These are phyloP conservation scores for Idaea aversata DNA, from an alignment of 2,888 invertebrate genomes.

Conservation along the genomic window DNA sequence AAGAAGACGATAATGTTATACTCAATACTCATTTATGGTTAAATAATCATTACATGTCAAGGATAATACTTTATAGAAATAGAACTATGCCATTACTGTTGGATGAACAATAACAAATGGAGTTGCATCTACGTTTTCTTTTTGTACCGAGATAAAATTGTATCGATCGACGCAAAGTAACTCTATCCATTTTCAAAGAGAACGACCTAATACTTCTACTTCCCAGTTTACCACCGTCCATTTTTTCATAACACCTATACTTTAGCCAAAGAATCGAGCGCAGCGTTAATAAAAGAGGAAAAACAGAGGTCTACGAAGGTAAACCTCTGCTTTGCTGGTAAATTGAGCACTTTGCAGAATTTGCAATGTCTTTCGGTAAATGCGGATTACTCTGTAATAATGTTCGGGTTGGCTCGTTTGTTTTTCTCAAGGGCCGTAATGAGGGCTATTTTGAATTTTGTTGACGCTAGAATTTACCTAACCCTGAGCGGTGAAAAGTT, in stretches of 20 bases:
- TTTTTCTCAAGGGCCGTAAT: constrained; percentile 47
- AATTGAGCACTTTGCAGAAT: constrained; percentile 47
- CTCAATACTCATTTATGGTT: too few species aligned
- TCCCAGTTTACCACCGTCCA: constrained; percentile 26
- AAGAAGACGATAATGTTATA: too few species aligned
- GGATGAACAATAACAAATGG: too few species aligned
- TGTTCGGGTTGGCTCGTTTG: constrained; percentile 44
- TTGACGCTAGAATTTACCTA: constrained; percentile 5
- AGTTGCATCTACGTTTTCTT: too few species aligned
- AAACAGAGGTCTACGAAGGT: constrained; percentile 36
- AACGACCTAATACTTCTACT: constrained; percentile 16
- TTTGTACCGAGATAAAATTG: too few species aligned
- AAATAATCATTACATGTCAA: too few species aligned
- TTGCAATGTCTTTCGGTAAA: constrained; percentile 45
- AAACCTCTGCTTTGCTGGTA: constrained; percentile 37
- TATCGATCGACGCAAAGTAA: not conserved
- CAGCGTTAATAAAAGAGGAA: constrained; percentile 33
- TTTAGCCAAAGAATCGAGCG: constrained; percentile 29
- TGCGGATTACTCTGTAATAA: constrained; percentile 47
- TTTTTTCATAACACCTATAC: constrained; percentile 31
- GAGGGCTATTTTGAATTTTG: constrained; percentile 35
- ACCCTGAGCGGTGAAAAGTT: not conserved
- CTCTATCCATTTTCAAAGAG: not conserved
- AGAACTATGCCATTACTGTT: too few species aligned
- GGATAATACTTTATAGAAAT: too few species aligned